phyloP scores from a whole-genome alignment of 64 coral and sea anemone species.

The Orbicella faveolata region DNA sequence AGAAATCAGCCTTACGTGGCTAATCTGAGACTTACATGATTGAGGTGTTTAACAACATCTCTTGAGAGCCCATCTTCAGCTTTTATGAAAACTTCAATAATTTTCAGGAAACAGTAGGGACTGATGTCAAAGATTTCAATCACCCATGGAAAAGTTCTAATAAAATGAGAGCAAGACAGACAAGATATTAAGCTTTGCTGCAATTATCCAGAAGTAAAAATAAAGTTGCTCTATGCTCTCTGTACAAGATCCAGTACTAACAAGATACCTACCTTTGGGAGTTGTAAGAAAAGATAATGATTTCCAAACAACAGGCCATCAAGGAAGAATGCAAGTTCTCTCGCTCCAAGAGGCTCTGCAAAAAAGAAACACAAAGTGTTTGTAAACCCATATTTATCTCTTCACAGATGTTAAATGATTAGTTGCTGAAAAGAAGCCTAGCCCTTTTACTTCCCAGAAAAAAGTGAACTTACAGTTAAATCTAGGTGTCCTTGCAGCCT shows the following conservation, averaged over 20 bases:
- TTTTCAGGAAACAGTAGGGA: constrained; percentile 90
- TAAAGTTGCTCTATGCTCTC: neutral
- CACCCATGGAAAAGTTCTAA: constrained; percentile 95
- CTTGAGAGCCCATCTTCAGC: constrained; percentile 95
- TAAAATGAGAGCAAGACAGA: neutral
- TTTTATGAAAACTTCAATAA: constrained; percentile 95
- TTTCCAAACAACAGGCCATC: constrained; percentile 92
- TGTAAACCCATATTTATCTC: no score
- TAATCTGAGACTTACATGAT: constrained; percentile 74
- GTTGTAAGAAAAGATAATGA: constrained; percentile 99
- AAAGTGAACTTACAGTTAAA: constrained; percentile 70
- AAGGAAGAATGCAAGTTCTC: constrained; percentile 88
- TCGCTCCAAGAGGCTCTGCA: constrained; percentile 83
- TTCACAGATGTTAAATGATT: no score
- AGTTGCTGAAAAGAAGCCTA: neutral
- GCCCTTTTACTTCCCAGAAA: neutral
- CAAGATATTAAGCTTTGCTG: neutral
- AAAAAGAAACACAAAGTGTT: no score
- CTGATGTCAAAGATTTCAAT: constrained; percentile 82
- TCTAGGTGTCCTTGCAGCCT: constrained; percentile 91
- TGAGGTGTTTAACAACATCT: constrained; percentile 98
- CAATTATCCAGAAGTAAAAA: neutral
- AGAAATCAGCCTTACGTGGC: neutral
- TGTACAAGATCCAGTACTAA: neutral
- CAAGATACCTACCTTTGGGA: constrained; percentile 74